Percentiles rank a stretch among this genome's conserved stretches.
These are phyloP conservation scores for Trilocha varians DNA, from an alignment of 2,888 invertebrate genomes.

Conservation along the genomic window DNA sequence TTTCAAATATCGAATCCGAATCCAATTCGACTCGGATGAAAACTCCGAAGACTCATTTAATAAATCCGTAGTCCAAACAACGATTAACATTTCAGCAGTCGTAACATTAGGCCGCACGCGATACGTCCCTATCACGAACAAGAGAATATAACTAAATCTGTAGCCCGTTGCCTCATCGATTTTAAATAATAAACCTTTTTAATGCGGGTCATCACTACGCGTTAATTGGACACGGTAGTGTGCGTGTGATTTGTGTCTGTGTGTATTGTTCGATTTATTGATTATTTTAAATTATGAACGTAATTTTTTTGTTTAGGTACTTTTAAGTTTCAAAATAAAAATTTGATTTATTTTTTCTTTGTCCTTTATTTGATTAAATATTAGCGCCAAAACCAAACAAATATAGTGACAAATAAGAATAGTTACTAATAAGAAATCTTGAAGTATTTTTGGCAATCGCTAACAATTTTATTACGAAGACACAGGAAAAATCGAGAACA, in stretches of 20 bases:
- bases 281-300: too few species aligned
- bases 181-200: slow-evolving; percentile 51
- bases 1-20: slow-evolving; percentile 17
- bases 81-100: slow-evolving; percentile 65
- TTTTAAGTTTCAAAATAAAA: too few species aligned
- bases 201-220: slow-evolving; percentile 51
- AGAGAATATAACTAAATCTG: slow-evolving; percentile 53
- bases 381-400: too few species aligned
- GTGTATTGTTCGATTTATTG: not conserved
- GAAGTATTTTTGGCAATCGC: too few species aligned
- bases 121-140: slow-evolving; percentile 41
- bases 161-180: slow-evolving; percentile 44
- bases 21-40: slow-evolving; percentile 28
- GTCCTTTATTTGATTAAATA: too few species aligned
- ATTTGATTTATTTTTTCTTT: too few species aligned
- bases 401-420: too few species aligned
- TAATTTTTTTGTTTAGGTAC: too few species aligned
- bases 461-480: not conserved
- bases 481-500: not conserved
- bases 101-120: slow-evolving; percentile 52
- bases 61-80: slow-evolving; percentile 39
- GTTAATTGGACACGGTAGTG: slow-evolving; percentile 26
- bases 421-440: too few species aligned
- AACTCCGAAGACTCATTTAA: slow-evolving; percentile 42
- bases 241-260: slow-evolving; percentile 21